phyloP scores from a whole-genome alignment of 2,113 vertebrate species.

The Lagopus leucura region DNA sequence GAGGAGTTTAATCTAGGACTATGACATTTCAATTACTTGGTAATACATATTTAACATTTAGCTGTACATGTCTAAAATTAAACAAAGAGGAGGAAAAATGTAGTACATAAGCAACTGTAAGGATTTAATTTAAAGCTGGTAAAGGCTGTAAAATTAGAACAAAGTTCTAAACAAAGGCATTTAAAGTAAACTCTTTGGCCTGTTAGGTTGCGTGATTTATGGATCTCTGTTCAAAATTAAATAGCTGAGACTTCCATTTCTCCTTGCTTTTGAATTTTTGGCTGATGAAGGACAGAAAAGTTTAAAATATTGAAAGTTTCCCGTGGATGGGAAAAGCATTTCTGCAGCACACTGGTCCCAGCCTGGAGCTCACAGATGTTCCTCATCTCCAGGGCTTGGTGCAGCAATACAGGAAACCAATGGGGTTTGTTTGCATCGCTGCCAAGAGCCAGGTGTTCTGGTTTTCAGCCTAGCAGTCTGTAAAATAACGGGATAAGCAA shows the following conservation, averaged over 20 bases:
- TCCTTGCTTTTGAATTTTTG: neutral
- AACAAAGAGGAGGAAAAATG: neutral
- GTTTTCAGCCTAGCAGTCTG: neutral
- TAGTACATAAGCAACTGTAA: neutral
- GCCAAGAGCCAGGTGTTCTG: neutral
- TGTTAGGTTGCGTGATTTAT: neutral
- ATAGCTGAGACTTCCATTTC: neutral
- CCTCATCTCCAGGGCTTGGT: neutral
- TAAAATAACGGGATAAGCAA: neutral
- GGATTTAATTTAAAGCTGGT: slow-evolving; percentile 24
- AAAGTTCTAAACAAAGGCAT: neutral
- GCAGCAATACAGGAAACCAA: neutral
- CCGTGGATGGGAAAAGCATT: neutral
- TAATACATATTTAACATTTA: slow-evolving; percentile 35
- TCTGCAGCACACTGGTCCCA: neutral
- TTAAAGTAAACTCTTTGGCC: neutral
- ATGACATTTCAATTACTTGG: slow-evolving; percentile 37
- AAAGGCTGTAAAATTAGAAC: slow-evolving; percentile 1
- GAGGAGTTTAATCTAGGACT: slow-evolving; percentile 15
- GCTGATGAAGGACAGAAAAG: neutral
- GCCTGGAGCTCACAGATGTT: neutral
- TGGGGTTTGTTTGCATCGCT: fast-evolving
- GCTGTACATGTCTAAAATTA: slow-evolving; percentile 1
- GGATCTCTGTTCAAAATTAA: neutral
- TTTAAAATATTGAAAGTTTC: neutral